Evolutionary conservation across 2,113 vertebrate species (phyloP).

Genomic region (Podarcis muralis): DNA sequence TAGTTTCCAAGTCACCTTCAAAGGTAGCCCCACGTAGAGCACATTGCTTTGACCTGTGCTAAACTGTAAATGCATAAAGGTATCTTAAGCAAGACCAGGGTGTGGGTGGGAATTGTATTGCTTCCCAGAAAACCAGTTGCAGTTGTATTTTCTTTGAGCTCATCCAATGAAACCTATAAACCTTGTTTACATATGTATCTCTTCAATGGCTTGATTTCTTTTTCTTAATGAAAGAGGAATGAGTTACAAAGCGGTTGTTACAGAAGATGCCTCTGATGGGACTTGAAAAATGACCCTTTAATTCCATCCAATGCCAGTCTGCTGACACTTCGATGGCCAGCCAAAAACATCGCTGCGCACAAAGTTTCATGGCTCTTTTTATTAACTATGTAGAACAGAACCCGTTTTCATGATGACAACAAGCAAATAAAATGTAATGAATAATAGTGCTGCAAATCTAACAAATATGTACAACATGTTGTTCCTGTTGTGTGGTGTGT

Average conservation of each 20-base stretch:
- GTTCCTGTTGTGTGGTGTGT: constrained; percentile 25
- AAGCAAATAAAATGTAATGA: constrained; percentile 32
- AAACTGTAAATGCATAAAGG: background rate
- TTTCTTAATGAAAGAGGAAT: background rate
- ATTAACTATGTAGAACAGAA: background rate
- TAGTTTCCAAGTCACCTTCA: too few species aligned
- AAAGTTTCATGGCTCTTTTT: constrained; percentile 20
- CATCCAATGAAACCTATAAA: background rate
- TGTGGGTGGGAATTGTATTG: background rate
- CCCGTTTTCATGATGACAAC: constrained; percentile 30
- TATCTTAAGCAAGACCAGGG: too few species aligned
- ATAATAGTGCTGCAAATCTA: constrained; percentile 36
- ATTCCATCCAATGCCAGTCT: background rate
- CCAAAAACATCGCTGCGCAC: background rate
- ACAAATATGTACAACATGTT: constrained; percentile 13
- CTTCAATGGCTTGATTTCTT: background rate
- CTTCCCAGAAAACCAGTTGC: background rate
- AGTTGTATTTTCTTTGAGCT: background rate
- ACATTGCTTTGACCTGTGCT: background rate
- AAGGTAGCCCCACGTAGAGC: too few species aligned
- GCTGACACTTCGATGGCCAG: background rate
- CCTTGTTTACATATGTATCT: background rate
- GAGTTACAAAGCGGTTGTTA: background rate
- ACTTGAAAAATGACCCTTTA: constrained; percentile 14
- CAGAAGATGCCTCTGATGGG: background rate